Base-by-base conservation (phyloP, 2,888 invertebrate genomes). In the Patella pellucida region DNA sequence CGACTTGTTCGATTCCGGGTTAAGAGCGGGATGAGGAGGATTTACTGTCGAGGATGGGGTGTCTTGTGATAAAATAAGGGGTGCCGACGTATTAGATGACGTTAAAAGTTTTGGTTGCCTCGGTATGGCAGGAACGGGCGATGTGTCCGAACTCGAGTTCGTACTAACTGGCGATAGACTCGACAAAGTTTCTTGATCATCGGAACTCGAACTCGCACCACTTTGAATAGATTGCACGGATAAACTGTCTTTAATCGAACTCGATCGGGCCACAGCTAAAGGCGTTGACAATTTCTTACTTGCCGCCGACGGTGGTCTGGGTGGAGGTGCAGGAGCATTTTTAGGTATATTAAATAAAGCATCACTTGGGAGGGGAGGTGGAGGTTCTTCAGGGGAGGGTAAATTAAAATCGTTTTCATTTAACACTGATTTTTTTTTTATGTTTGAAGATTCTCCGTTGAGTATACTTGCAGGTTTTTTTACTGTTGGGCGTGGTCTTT, bases 371-470 rank as follows among this genome's bases (percentile, higher is more conserved):
- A 85, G 79, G 19, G 85, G 85, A 16, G 85, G 85, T 31, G 86
- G 86, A 41, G 86, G 84, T 41, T 84, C 85, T 56, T 82, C 82
- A 31, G 85, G 82, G 15, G 80, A 81, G 2, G 83, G 84, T 41
- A 83, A 69, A 76, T 83, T 78, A 79, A 82, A 83, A 68, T 79
- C 78, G 72, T 80, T 81, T 79, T 52, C 51, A 70, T 52, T 71
- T 51, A 71, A 71, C n/a, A 23, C 52, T 71, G 71, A 19, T 12
- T 23, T 52, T 51, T 71, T 51, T n/a, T 11, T 71, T 23, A n/a
- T 27, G 31, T 16, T 69, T 2, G 19, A 71, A 3, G 9, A 51
- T n/a, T 50, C 16, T 16, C n/a, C 27, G 19, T 15, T 54, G 77
- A 73, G 78, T 67, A 71, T 73, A 27, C 52, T 19, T 73, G 67